Evolutionary conservation across 2,888 invertebrate genomes (phyloP).

Genomic region (Boloria euphrosyne): DNA sequence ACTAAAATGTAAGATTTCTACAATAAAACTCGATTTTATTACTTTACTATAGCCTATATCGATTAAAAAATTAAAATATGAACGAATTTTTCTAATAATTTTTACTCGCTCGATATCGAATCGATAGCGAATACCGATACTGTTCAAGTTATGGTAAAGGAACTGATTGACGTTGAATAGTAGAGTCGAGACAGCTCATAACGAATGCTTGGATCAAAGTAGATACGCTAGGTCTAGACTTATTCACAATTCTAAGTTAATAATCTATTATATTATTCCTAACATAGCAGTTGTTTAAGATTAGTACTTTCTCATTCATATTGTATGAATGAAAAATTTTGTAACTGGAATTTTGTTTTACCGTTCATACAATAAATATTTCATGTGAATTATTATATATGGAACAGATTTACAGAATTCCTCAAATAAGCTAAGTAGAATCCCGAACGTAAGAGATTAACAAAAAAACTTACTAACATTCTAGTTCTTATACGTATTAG

Average conservation of each 20-base stretch:
- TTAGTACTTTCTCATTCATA: neutral
- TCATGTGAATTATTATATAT: no score
- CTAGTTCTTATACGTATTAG: no score
- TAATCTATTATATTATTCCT: constrained; percentile 11
- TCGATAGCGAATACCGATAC: constrained; percentile 13
- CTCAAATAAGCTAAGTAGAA: no score
- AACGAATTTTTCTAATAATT: neutral
- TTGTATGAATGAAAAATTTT: no score
- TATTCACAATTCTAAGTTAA: constrained; percentile 11
- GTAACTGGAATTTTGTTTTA: no score
- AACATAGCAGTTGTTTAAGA: constrained; percentile 7
- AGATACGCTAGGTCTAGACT: neutral
- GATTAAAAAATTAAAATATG: no score
- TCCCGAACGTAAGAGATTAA: no score
- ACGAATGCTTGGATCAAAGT: constrained; percentile 40
- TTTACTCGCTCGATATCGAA: no score
- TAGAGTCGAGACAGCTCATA: constrained; percentile 40
- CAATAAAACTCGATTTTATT: neutral
- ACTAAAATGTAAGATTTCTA: constrained; percentile 11
- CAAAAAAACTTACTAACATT: no score
- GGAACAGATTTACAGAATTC: no score
- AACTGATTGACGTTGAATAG: constrained; percentile 46
- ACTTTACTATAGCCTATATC: neutral
- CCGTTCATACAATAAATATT: no score
- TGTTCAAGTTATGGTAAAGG: constrained; percentile 19